Conservation (phyloP, 2,113 vertebrate species). For the Hydrochoerus hydrochaeris region DNA sequence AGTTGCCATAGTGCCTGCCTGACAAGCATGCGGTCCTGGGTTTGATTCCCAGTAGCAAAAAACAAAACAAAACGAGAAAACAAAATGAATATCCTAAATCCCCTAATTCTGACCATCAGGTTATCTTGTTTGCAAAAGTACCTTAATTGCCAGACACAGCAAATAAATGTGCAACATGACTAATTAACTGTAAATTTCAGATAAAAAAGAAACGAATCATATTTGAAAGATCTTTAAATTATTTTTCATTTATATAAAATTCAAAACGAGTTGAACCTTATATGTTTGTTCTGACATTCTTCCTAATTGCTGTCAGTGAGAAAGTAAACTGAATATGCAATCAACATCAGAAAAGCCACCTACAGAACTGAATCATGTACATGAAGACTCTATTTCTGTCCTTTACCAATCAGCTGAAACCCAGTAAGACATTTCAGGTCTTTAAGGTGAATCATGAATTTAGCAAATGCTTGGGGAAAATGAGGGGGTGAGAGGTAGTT, state of each 20-base stretch:
- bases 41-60: too few species aligned
- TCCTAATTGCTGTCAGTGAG: neutral
- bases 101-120: neutral
- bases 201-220: neutral
- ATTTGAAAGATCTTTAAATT: slow-evolving; percentile 35
- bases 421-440: neutral
- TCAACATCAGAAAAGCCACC: neutral
- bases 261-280: neutral
- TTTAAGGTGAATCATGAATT: neutral
- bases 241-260: slow-evolving; percentile 51
- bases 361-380: neutral
- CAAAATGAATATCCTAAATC: neutral
- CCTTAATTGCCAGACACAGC: neutral
- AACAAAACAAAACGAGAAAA: too few species aligned
- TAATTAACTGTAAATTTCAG: slow-evolving; percentile 49
- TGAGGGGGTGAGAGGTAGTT: neutral
- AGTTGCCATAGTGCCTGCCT: too few species aligned
- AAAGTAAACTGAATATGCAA: slow-evolving; percentile 28
- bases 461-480: neutral
- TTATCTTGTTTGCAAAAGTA: neutral
- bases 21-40: too few species aligned
- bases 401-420: slow-evolving; percentile 24
- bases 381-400: neutral
- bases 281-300: neutral
- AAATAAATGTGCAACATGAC: neutral